Percentiles rank a stretch among this genome's conserved stretches.
Evolutionary conservation across 2,888 invertebrate genomes (phyloP).

Genomic region (Tanypteryx hageni): DNA sequence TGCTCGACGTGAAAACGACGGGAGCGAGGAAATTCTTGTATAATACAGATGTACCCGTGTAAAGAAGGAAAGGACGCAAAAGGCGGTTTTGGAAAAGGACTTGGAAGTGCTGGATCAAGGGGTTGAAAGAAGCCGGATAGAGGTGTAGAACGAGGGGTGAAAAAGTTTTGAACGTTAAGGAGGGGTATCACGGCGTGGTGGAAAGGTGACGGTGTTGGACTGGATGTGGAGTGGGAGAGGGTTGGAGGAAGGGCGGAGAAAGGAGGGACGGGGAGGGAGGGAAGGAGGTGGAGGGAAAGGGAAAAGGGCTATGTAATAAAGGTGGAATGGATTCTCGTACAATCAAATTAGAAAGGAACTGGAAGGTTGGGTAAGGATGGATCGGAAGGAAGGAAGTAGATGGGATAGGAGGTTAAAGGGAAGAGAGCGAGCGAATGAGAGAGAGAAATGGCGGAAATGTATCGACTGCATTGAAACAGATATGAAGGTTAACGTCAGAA

Average conservation of each 20-base stretch:
- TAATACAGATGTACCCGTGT: too few relatives aligned
- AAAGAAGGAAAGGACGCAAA: not conserved
- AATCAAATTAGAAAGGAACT: conserved; percentile 21
- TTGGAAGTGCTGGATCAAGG: not conserved
- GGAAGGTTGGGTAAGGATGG: not conserved
- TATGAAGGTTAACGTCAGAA: not conserved
- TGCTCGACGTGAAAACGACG: too few relatives aligned
- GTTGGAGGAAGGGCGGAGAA: not conserved
- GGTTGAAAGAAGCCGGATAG: not conserved
- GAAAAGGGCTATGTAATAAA: conserved; percentile 18
- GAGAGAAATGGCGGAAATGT: conserved; percentile 21
- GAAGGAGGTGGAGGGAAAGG: not conserved
- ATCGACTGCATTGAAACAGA: conserved; percentile 12
- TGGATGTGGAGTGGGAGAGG: not conserved
- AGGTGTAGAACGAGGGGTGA: not conserved
- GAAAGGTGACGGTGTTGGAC: not conserved
- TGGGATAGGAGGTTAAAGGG: conserved; percentile 5
- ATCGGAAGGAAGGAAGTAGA: not conserved
- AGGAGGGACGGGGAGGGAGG: not conserved
- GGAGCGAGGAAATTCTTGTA: too few relatives aligned
- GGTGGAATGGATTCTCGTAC: conserved; percentile 26
- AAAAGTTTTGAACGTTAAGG: too few relatives aligned
- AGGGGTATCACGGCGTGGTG: too few relatives aligned
- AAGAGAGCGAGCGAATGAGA: not conserved
- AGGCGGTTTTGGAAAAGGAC: not conserved